Conservation (phyloP, 2,888 invertebrate species). For the Temnothorax ravouxi region DNA sequence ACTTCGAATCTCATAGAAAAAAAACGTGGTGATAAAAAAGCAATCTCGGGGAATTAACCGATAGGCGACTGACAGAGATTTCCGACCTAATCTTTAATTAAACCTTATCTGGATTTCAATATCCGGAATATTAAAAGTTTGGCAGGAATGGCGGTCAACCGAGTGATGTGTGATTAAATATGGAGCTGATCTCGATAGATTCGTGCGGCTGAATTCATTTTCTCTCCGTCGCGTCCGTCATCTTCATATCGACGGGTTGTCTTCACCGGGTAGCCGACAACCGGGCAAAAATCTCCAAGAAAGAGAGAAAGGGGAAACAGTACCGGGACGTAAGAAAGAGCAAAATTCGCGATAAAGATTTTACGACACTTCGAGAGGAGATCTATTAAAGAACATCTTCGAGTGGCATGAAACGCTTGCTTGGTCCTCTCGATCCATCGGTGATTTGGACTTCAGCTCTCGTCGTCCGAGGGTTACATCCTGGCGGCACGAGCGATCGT, state of each 20-base stretch:
- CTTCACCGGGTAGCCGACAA: conserved; percentile 42
- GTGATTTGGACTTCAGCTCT: conserved; percentile 45
- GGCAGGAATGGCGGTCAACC: conserved; percentile 41
- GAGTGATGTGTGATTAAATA: conserved; percentile 55
- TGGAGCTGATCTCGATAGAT: conserved; percentile 40
- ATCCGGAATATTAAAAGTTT: conserved; percentile 55
- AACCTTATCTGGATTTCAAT: conserved; percentile 56
- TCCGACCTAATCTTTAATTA: conserved; percentile 50
- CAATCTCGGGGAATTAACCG: conserved; percentile 44
- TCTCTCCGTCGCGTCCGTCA: neutral
- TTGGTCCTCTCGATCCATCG: conserved; percentile 43
- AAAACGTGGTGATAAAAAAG: conserved; percentile 18
- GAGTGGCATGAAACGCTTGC: conserved; percentile 60
- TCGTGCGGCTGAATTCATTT: conserved; percentile 55
- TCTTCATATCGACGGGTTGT: conserved; percentile 37
- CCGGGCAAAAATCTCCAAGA: conserved; percentile 36
- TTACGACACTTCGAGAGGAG: conserved; percentile 78
- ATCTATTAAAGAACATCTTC: conserved; percentile 73
- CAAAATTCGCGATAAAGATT: conserved; percentile 69
- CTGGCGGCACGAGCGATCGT: conserved; percentile 47
- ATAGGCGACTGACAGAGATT: conserved; percentile 28
- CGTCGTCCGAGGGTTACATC: conserved; percentile 23
- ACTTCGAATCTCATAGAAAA: conserved; percentile 4
- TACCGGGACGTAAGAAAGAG: conserved; percentile 9
- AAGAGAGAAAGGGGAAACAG: conserved; percentile 50